Percentiles rank a stretch among this genome's conserved stretches.
Evolutionary conservation across 2,113 vertebrate genomes (phyloP).

Genomic region (Colius striatus): DNA sequence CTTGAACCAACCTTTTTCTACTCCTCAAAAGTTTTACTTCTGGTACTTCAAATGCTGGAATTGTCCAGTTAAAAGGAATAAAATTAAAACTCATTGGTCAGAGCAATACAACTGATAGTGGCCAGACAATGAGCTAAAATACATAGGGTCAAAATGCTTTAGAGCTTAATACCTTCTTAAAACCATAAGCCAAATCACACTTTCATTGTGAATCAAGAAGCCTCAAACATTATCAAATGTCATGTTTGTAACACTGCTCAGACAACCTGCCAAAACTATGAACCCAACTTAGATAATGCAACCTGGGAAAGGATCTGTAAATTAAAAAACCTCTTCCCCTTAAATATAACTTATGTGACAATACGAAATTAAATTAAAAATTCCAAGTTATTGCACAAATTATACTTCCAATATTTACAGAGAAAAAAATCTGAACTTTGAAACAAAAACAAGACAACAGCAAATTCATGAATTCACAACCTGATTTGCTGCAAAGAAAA

Average conservation of each 20-base stretch:
- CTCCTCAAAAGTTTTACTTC: slow-evolving; percentile 62
- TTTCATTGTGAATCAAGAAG: slow-evolving; percentile 64
- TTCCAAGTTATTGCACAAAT: slow-evolving; percentile 95
- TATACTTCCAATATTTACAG: slow-evolving; percentile 82
- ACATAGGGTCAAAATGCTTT: slow-evolving; percentile 37
- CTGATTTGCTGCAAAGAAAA: slow-evolving; percentile 5
- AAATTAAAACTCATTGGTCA: slow-evolving; percentile 63
- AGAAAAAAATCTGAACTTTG: slow-evolving; percentile 72
- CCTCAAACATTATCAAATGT: slow-evolving; percentile 61
- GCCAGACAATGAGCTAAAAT: slow-evolving; percentile 64
- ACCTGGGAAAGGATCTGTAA: slow-evolving; percentile 87
- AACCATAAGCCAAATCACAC: not conserved
- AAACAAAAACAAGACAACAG: slow-evolving; percentile 68
- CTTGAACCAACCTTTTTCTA: slow-evolving; percentile 24
- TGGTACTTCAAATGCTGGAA: slow-evolving; percentile 74
- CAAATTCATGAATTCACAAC: slow-evolving; percentile 55
- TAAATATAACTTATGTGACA: slow-evolving; percentile 85
- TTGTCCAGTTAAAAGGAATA: slow-evolving; percentile 70
- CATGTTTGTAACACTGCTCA: slow-evolving; percentile 62
- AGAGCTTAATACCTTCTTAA: slow-evolving; percentile 46
- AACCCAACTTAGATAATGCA: slow-evolving; percentile 84
- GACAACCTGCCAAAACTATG: slow-evolving; percentile 76
- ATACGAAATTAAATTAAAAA: slow-evolving; percentile 92
- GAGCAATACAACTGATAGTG: slow-evolving; percentile 46
- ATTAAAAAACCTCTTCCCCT: slow-evolving; percentile 84